Conservation (phyloP, 64 coral and sea anemone species). For the Catalaphyllia jardinei region DNA sequence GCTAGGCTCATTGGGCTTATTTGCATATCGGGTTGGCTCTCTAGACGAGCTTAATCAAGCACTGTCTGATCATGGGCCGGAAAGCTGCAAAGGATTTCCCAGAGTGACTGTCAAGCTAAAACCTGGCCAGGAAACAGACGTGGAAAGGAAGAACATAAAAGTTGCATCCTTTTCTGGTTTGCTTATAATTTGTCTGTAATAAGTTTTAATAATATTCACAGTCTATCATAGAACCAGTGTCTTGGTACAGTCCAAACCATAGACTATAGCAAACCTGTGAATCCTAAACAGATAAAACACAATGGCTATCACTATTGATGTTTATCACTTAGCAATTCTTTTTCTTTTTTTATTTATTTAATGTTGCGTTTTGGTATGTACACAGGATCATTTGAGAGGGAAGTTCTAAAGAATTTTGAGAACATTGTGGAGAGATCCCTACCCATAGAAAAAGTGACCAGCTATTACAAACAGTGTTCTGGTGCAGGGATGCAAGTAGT, state of each 20-base stretch:
- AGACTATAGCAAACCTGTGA: too few species aligned
- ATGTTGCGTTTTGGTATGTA: too few species aligned
- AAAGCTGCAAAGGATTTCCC: slow-evolving; percentile 46
- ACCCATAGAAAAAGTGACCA: slow-evolving; percentile 7
- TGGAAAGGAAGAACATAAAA: slow-evolving; percentile 45
- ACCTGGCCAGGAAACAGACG: slow-evolving; percentile 41
- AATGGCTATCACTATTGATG: too few species aligned
- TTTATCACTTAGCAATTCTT: too few species aligned
- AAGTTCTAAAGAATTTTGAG: slow-evolving; percentile 31
- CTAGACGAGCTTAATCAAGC: slow-evolving; percentile 26
- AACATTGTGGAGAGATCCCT: neutral
- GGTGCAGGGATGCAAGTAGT: slow-evolving; percentile 8
- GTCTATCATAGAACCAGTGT: too few species aligned
- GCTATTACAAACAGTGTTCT: slow-evolving; percentile 23
- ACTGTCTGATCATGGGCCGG: slow-evolving; percentile 45
- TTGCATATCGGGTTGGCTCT: slow-evolving; percentile 39
- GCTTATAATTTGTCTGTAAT: neutral
- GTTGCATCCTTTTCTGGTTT: slow-evolving; percentile 57
- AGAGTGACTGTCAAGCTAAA: neutral
- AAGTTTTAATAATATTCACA: too few species aligned
- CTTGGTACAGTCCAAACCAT: too few species aligned
- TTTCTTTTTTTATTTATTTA: too few species aligned
- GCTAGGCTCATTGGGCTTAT: slow-evolving; percentile 29
- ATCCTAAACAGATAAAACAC: too few species aligned
- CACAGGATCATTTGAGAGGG: slow-evolving; percentile 41